Percentiles rank a stretch among this genome's conserved stretches.
Conservation (phyloP, 1,140 invertebrate genomes). For the Danaus plexippus region DNA sequence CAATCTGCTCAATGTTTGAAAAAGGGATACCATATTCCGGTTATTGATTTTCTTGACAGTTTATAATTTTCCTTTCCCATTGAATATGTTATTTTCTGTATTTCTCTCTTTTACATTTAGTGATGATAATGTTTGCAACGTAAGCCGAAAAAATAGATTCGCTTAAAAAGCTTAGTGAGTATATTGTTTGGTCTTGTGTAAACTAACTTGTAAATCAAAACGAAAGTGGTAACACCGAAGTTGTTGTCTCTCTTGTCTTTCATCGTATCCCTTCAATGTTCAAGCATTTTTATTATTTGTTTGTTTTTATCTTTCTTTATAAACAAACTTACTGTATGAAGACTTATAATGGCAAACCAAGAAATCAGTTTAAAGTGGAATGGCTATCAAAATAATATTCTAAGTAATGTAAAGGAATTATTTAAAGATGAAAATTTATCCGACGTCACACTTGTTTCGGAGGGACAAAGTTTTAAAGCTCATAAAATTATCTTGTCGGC, state of each 20-base stretch:
- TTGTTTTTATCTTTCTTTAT: conserved; percentile 23
- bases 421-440: conserved; percentile 78
- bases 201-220: background rate
- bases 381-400: conserved; percentile 77
- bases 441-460: conserved; percentile 80
- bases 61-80: no score
- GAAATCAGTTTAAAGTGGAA: conserved; percentile 80
- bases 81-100: no score
- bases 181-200: no score
- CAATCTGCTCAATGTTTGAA: no score
- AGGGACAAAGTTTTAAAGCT: conserved; percentile 77
- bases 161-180: no score
- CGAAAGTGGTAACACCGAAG: conserved; percentile 8
- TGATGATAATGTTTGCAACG: no score
- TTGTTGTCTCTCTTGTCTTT: conserved; percentile 21
- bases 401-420: conserved; percentile 75
- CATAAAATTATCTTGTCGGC: conserved; percentile 83
- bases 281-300: conserved; percentile 21
- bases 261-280: background rate
- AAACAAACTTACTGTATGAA: conserved; percentile 31
- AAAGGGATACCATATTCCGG: no score
- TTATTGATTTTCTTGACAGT: no score
- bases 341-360: conserved; percentile 58
- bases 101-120: no score
- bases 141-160: no score